These are phyloP conservation scores for Urocyon cinereoargenteus DNA, from an alignment of 2,797 vertebrate species.

Conservation along the genomic window DNA sequence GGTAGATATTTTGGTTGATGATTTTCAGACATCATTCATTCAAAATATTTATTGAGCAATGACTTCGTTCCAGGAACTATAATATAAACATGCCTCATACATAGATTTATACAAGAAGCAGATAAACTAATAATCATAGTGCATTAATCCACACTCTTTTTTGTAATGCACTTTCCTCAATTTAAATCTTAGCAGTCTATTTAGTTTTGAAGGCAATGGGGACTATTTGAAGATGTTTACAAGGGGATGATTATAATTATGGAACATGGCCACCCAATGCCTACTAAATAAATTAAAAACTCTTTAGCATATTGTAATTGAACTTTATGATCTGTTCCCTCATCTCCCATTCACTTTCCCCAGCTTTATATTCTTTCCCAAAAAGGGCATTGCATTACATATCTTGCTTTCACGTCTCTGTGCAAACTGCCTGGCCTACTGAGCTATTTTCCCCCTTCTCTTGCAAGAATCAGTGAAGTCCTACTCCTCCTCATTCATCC, in stretches of 20 bases:
- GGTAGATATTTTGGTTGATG: neutral
- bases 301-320: neutral
- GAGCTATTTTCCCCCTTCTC: neutral
- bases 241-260: neutral
- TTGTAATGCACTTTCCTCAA: neutral
- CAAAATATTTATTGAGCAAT: neutral
- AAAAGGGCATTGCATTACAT: neutral
- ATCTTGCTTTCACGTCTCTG: neutral
- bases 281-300: constrained; percentile 1
- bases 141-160: neutral
- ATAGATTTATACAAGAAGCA: neutral
- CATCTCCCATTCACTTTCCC: neutral
- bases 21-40: constrained; percentile 15
- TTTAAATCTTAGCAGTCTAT: constrained; percentile 36
- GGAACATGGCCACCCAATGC: neutral
- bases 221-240: neutral
- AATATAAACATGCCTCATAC: neutral
- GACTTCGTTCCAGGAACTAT: neutral
- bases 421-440: neutral
- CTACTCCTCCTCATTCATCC: neutral
- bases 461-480: neutral
- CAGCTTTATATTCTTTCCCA: neutral
- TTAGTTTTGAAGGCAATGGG: constrained; percentile 4
- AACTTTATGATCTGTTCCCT: constrained; percentile 3
- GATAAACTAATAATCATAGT: neutral